Evolutionary conservation across 1,140 invertebrate species (phyloP), one percentile per base, ranked within the genome.

Genomic region (Heliothis subflexa): DNA sequence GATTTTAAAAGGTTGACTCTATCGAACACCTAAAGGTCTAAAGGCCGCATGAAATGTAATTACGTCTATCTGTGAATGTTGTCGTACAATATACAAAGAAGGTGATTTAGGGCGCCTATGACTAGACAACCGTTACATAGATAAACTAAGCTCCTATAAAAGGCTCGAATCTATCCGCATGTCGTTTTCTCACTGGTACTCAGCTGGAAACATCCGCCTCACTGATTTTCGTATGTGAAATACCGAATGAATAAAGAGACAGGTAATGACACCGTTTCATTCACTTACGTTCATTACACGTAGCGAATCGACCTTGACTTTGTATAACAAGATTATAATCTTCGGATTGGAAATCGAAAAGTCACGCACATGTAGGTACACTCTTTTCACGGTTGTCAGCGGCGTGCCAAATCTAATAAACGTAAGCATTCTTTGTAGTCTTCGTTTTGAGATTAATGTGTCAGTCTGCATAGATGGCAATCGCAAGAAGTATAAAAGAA

Each of bases 281-380:
- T 78, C 61, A 64, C 61, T 52, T 40, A 71, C 40, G 50, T 47
- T 61, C 78, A 64, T 79, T 70, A 57, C 71, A 74, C 70, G 76
- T 79, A 86, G 83, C 76, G 52, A 83, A 83, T 82, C 83, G 81
- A 82, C 84, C 85, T 87, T 88, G 85, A 81, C 81, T 81, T 79
- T 85, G 81, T 81, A 74, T 79, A 70, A 78, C 72, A 59, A 81
- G 86, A 87, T 89, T 83, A 86, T 78, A 84, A 88, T 84, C 83
- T 82, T 78, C 64, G 79, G 85, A 85, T 87, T 85, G 81, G 73
- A 88, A 90, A 89, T 85, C 83, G 79, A 84, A 85, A 85, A 88
- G 88, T 86, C 86, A 87, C 85, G 84, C 88, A 84, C 83, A 85
- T 88, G 84, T n/a, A n/a, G n/a, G n/a, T 66, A 33, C 54, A 86